Base-by-base conservation (phyloP, 2,888 invertebrate species). In the Catocala sponsa region DNA sequence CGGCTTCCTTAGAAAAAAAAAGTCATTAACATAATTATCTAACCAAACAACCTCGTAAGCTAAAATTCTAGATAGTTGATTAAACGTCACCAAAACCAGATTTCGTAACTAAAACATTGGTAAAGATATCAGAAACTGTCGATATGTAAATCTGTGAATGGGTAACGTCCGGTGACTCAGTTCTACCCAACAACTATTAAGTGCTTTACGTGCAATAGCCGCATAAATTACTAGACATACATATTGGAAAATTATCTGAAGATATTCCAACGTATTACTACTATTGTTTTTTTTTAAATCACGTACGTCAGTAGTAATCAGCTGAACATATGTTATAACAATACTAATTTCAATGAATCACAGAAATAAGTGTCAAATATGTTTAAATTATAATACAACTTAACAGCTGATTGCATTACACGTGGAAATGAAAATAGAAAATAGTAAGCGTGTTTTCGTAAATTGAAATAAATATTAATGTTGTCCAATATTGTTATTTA, bases 121-220 rank as follows among this genome's bases (percentile, higher is more conserved):
- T 11, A 25, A 7, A 48, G 10, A 11, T 48, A 48, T 48, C 48
- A 33, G 11, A 48, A 32, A 25, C 33, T n/a, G 11, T n/a, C 11
- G n/a, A 48, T 53, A 65, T 55, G 49, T 57, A 52, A 64, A 68
- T 57, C 42, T 50, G 48, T 42, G 47, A 59, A 59, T 15, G 33
- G 47, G 46, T 11, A 9, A 32, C 59, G 55, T 33, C 15, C n/a
- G 38, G 15, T 72, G 71, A 72, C 35, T 63, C 74, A 69, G 62
- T 9, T 7, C 10, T 44, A 35, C 5, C 9, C 2, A 25, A 25
- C 2, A 32, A 48, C 33, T 25, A 47, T 9, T 6, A 44, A 12
- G 12, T 44, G 12, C 5, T 44, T n/a, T 44, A 44, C n/a, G n/a
- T 42, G 2, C n/a, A 44, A 44, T 6, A 12, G 44, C 6, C 12